Evolutionary conservation across 2,797 vertebrate genomes (phyloP), one percentile per base, ranked within the genome.

Genomic region (Dipus sagitta): DNA sequence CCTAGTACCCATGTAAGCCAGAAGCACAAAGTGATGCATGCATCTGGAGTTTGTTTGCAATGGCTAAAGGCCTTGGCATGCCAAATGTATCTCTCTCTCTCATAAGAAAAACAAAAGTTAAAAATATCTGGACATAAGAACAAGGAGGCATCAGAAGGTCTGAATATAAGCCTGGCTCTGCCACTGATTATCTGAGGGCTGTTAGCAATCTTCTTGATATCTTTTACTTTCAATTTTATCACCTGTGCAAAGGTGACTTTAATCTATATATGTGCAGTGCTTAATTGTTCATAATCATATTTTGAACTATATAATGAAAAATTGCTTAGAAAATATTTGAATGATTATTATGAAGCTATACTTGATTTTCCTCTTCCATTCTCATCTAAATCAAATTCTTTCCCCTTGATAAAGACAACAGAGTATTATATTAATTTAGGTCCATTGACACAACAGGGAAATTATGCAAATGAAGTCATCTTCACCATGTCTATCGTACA

Each of bases 311-410:
- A 28, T 68, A 77, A 86, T 93, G 12, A 30, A 81, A 64, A 83
- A 21, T 42, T 84, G 65, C 62, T 92, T 6, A 65, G 32, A 38
- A 89, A 91, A 38, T 64, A 71, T 71, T 38, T 92, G 1, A 95
- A 72, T 47, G 15, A 20, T 85, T 86, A 60, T 75, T 86, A 67
- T 47, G 88, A 83, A 75, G 75, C n/a, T 23, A 12, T 78, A 52
- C 47, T 83, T 90, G 62, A 24, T 81, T 38, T 89, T 87, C 80
- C 75, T 90, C 74, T 91, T 77, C n/a, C 28, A 62, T 84, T 92
- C 86, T 91, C 8, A 62, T 28, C 62, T 30, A 62, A 6, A 92
- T 15, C 38, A 92, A 80, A 42, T 54, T 34, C 18, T 65, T 84
- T 87, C 26, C 23, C 86, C 26, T 88, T 90, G 75, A 76, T 82